Base-by-base conservation (phyloP, 2,888 invertebrate species). In the Hydrotaea cyrtoneurina region DNA sequence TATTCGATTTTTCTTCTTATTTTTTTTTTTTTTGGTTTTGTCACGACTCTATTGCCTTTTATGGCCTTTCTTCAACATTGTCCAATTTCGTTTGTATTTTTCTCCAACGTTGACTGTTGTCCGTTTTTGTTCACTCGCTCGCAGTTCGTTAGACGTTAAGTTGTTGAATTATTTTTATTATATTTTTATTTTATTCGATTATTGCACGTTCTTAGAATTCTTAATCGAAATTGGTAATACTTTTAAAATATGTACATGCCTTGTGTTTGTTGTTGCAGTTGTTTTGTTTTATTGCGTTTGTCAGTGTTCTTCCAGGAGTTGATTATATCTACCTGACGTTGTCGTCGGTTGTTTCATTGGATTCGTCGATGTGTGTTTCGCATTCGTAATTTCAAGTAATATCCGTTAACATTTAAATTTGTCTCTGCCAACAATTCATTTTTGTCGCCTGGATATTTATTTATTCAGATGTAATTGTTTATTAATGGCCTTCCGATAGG, bases 391-490 rank as follows among this genome's bases (percentile, higher is more conserved):
- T 55, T 19, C 11, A 0, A 71, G 55, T 57, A 74, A 76, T 76
- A 57, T 83, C 78, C 82, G 78, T 79, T 79, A 82, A 82, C 71
- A 75, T 76, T 79, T 62, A 74, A 78, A 74, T 69, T 78, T 31
- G 4, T 43, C 8, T 39, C 55, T 80, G 3, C 7, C 31, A 50
- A 57, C 26, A 55, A 55, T 55, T 55, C 8, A 64, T 64, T 55
- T n/a, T 2, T 64, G 19, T 69, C 5, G 7, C 21, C 21, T 21
- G 19, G 15, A 43, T 39, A 39, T 39, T 15, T 21, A 71, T 71
- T 73, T 57, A 55, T 69, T 71, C 21, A 75, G 31, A 31, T 71
- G 43, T 55, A 72, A 74, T 23, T 59, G 26, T 26, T 59, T 59
- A 26, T 59, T 59, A 23, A 26, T 55, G 55, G 21, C 55, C 55